Conservation (phyloP, 2,113 vertebrate genomes). For the Trematocara nigrifrons region DNA sequence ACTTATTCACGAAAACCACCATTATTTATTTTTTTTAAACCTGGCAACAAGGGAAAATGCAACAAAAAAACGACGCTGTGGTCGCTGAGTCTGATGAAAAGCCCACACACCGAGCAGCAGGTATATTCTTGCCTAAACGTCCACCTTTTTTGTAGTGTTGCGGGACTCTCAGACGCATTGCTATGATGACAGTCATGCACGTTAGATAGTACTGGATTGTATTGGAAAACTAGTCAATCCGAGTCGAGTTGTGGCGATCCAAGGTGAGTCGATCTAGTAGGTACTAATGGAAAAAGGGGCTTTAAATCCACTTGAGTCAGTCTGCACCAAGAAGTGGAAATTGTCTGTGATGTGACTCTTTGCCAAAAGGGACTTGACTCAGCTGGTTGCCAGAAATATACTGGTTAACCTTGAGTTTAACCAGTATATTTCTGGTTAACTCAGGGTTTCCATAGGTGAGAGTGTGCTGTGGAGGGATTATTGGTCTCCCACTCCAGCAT, state of each 20-base stretch:
- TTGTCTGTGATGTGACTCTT: background rate
- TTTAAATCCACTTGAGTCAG: background rate
- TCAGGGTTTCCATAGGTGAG: background rate
- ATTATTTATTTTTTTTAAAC: too few species aligned
- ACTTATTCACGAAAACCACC: background rate
- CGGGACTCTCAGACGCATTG: rapidly evolving
- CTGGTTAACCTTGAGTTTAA: background rate
- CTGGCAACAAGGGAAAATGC: background rate
- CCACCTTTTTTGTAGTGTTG: background rate
- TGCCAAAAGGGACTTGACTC: background rate
- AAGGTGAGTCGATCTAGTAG: rapidly evolving
- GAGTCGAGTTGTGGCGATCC: background rate
- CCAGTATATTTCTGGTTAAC: background rate
- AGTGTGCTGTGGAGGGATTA: background rate
- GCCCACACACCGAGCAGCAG: background rate
- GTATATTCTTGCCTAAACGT: background rate
- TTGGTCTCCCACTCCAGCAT: background rate
- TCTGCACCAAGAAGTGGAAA: background rate
- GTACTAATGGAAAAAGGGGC: background rate
- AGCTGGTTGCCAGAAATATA: background rate
- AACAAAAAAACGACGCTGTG: background rate
- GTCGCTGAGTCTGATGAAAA: background rate
- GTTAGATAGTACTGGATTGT: background rate
- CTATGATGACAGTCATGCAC: background rate
- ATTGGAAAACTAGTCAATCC: background rate